Evolutionary conservation across 2,113 vertebrate species (phyloP).

Genomic region (Patagioenas fasciata): DNA sequence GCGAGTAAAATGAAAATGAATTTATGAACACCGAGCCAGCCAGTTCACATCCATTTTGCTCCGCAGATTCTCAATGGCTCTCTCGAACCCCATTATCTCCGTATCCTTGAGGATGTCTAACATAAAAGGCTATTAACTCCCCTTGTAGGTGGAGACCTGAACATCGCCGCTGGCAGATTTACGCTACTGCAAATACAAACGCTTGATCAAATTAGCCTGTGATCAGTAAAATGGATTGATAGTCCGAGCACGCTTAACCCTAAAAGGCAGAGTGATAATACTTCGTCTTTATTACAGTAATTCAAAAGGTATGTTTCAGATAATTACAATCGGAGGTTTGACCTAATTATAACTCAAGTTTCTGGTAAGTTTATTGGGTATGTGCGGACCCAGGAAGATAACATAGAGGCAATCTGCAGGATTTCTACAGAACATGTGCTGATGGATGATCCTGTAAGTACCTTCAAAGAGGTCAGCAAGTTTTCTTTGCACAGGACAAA

Average conservation of each 20-base stretch:
- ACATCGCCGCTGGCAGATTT: conserved; percentile 25
- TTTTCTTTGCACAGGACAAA: background rate
- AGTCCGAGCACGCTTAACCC: conserved; percentile 18
- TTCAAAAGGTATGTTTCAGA: background rate
- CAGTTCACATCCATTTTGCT: background rate
- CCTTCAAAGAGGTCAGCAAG: background rate
- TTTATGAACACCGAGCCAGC: background rate
- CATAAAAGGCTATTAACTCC: conserved; percentile 54
- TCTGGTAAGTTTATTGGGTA: background rate
- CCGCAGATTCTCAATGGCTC: background rate
- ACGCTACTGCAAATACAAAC: conserved; percentile 5
- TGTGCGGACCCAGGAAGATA: background rate
- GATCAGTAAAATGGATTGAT: conserved; percentile 35
- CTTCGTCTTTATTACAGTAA: background rate
- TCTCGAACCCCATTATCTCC: background rate
- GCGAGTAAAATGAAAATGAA: background rate
- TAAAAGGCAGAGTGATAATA: background rate
- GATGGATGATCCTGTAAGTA: accelerated
- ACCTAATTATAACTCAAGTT: background rate
- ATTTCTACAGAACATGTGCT: accelerated
- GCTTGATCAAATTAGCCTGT: conserved; percentile 1
- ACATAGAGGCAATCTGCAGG: background rate
- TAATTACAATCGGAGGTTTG: background rate
- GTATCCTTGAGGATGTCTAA: conserved; percentile 38
- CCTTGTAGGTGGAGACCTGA: conserved; percentile 9